Conservation (phyloP, 2,888 invertebrate genomes). For the Labia minor region DNA sequence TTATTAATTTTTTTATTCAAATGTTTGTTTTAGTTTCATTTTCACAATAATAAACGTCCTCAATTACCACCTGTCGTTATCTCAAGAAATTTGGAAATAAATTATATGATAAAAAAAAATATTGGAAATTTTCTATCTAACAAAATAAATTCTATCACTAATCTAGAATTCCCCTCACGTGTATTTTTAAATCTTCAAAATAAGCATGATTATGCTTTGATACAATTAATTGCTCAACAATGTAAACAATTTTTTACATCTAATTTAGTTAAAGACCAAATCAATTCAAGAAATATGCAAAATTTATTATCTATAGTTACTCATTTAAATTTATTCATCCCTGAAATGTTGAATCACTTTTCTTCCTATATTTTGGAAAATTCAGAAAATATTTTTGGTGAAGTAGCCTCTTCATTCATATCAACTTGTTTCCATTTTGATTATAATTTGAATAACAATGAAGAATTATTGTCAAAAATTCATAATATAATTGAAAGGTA, state of each 20-base stretch:
- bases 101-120: too few species aligned
- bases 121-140: too few species aligned
- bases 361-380: slow-evolving; percentile 38
- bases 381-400: slow-evolving; percentile 38
- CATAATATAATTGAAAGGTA: slow-evolving; percentile 40
- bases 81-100: too few species aligned
- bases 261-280: background rate
- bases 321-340: slow-evolving; percentile 17
- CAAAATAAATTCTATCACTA: too few species aligned
- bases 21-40: too few species aligned
- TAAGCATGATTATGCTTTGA: background rate
- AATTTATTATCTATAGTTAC: background rate
- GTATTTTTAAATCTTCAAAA: background rate
- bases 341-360: slow-evolving; percentile 27
- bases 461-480: slow-evolving; percentile 35
- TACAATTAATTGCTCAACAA: background rate
- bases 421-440: slow-evolving; percentile 42
- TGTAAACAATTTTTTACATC: background rate
- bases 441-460: slow-evolving; percentile 37
- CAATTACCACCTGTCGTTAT: too few species aligned
- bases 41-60: too few species aligned
- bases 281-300: background rate
- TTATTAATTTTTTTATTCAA: too few species aligned
- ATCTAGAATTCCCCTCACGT: too few species aligned
- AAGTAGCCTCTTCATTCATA: slow-evolving; percentile 42